Base-by-base conservation (phyloP, 1,140 invertebrate species). In the Condylostylus longicornis region DNA sequence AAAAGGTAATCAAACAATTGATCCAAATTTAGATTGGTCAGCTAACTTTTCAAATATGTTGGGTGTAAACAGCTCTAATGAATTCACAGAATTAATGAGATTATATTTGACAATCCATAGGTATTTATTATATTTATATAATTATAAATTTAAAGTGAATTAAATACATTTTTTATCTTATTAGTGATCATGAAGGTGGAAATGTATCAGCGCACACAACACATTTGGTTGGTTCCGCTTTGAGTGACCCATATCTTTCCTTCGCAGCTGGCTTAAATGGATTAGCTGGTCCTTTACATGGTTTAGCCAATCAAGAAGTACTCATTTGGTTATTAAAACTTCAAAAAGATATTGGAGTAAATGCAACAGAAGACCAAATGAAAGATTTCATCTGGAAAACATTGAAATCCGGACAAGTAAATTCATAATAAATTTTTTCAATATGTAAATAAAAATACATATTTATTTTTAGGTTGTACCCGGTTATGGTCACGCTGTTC, bases 381-480 rank as follows among this genome's bases (percentile, higher is more conserved):
- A 85, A 86, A 58, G 82, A 94, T 10, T 96, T 89, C 64, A 84
- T 96, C 51, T 87, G 85, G 82, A 88, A 90, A 54, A 93, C 88
- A 1, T 68, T 97, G 10, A 94, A 95, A 64, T 80, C 81, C 30
- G 91, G 93, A 45, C 57, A 62, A 47, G 58, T 59, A 17, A 29
- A 19, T 34, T 33, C 13, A 10, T 28, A 10, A 6, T 22, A 35
- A 35, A 6, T 12, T 8, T 28, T 13, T 31, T 10, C 10, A 34
- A 9, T 30, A 5, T 36, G 23, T 13, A 12, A 30, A 14, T 19
- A 36, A 19, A 29, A 12, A 33, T 21, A 20, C 7, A 27, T 27
- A 23, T 37, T 13, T 12, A 8, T 14, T 27, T 18, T 4, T n/a
- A 91, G 63, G 91, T 97, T 23, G 85, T 97, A 18, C 93, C 93